Conservation (phyloP, 2,113 vertebrate genomes). For the Tetrax tetrax region DNA sequence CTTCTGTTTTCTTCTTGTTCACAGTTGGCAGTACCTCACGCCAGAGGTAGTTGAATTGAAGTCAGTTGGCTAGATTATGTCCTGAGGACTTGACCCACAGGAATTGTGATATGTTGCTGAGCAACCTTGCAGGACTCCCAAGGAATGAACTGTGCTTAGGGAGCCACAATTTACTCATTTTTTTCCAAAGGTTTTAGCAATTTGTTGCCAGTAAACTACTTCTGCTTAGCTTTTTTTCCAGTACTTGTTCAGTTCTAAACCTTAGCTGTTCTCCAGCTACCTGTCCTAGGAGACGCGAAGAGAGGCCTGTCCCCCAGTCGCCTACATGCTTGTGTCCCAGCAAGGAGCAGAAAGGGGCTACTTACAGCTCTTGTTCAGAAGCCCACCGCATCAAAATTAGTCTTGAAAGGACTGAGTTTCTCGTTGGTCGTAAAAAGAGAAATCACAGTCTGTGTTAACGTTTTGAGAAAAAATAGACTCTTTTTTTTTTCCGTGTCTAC, state of each 20-base stretch:
- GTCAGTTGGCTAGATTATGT: constrained; percentile 57
- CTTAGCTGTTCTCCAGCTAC: background rate
- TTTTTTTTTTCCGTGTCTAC: background rate
- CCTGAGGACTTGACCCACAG: constrained; percentile 45
- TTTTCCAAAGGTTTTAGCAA: background rate
- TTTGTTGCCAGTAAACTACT: constrained; percentile 23
- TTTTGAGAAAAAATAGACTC: background rate
- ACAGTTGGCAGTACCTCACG: constrained; percentile 22
- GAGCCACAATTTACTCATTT: background rate
- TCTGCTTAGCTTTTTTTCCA: background rate
- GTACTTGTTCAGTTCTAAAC: background rate
- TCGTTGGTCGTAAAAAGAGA: background rate
- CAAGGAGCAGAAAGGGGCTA: background rate
- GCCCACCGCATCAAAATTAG: background rate
- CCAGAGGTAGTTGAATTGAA: constrained; percentile 25
- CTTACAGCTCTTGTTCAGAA: background rate
- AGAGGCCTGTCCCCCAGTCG: rapidly evolving
- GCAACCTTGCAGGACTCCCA: background rate
- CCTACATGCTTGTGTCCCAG: background rate
- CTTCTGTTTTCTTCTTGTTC: constrained; percentile 7
- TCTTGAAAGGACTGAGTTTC: background rate
- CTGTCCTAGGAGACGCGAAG: background rate
- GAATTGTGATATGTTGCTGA: constrained; percentile 45
- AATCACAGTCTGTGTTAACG: background rate
- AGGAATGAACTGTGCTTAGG: constrained; percentile 10